Evolutionary conservation across 2,797 vertebrate genomes (phyloP).

Genomic region (Lepidocolaptes lacrymiger): DNA sequence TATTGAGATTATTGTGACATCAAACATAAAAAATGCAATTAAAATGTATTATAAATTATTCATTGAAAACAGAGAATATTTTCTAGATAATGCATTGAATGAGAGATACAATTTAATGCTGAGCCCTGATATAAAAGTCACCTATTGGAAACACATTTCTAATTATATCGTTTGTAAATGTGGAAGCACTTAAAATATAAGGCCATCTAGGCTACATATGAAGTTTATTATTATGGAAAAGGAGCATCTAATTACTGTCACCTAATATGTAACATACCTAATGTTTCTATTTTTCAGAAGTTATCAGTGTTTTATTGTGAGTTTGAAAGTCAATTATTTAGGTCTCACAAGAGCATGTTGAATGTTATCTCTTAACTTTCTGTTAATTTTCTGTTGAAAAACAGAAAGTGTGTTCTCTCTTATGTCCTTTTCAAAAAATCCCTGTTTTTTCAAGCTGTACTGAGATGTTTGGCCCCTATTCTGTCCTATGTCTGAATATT

Average conservation of each 20-base stretch:
- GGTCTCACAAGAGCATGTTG: neutral
- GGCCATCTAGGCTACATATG: neutral
- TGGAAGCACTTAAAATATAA: slow-evolving; percentile 1
- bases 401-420: neutral
- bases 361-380: neutral
- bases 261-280: neutral
- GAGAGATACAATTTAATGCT: slow-evolving; percentile 23
- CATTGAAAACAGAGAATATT: neutral
- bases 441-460: neutral
- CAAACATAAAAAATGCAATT: neutral
- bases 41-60: neutral
- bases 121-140: slow-evolving; percentile 11
- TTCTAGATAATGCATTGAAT: slow-evolving; percentile 9
- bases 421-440: neutral
- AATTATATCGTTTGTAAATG: slow-evolving; percentile 45
- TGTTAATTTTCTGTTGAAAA: neutral
- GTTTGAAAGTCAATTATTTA: neutral
- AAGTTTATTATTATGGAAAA: slow-evolving; percentile 22
- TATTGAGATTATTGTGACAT: neutral
- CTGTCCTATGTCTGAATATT: neutral
- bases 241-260: slow-evolving; percentile 2
- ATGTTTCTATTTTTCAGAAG: neutral
- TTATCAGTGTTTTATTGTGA: neutral
- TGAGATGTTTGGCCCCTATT: neutral
- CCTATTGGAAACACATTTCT: slow-evolving; percentile 33